Conservation (phyloP, 2,888 invertebrate species). For the Lacanobia wlatinum region DNA sequence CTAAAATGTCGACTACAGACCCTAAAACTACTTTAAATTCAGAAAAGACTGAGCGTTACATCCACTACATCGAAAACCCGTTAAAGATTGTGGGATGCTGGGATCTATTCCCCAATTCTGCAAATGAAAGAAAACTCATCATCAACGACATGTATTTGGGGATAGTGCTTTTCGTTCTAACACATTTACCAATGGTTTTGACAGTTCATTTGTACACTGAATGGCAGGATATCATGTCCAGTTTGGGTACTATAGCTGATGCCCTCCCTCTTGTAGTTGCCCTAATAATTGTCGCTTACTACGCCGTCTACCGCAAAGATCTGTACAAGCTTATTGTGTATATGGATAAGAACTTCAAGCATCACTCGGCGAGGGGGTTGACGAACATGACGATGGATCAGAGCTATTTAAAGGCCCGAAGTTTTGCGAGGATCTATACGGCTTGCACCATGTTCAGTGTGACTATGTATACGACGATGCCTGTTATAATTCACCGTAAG, state of each 20-base stretch:
- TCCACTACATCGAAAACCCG: slow-evolving; percentile 77
- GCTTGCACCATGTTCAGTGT: slow-evolving; percentile 84
- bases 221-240: slow-evolving; percentile 82
- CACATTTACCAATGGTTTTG: slow-evolving; percentile 70
- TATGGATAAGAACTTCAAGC: slow-evolving; percentile 81
- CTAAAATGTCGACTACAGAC: slow-evolving; percentile 43
- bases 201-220: slow-evolving; percentile 77
- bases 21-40: slow-evolving; percentile 24
- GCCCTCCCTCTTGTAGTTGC: slow-evolving; percentile 79
- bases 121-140: slow-evolving; percentile 66
- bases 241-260: slow-evolving; percentile 81
- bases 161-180: slow-evolving; percentile 77
- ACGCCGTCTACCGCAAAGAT: slow-evolving; percentile 75
- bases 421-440: slow-evolving; percentile 82
- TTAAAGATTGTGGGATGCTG: slow-evolving; percentile 82
- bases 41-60: slow-evolving; percentile 62
- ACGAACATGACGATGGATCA: slow-evolving; percentile 84
- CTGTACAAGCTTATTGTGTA: slow-evolving; percentile 77
- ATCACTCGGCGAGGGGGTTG: slow-evolving; percentile 82
- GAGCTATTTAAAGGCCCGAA: slow-evolving; percentile 78
- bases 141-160: slow-evolving; percentile 78
- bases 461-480: slow-evolving; percentile 79
- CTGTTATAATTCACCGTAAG: slow-evolving; percentile 82
- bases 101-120: slow-evolving; percentile 79
- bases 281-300: slow-evolving; percentile 79